Conservation (phyloP, 2,113 vertebrate species). For the Panthera uncia region DNA sequence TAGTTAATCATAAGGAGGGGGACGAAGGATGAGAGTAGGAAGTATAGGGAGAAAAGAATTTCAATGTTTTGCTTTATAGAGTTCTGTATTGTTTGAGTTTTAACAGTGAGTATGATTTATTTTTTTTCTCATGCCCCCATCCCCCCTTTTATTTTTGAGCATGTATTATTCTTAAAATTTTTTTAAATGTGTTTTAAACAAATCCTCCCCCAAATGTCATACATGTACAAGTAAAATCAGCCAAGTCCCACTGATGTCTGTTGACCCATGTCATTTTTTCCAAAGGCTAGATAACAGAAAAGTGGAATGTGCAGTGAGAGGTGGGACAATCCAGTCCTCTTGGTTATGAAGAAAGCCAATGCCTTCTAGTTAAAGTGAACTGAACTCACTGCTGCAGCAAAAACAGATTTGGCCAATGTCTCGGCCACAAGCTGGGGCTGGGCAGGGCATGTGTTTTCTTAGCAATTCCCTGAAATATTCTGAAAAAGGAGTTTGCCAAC, state of each 20-base stretch:
- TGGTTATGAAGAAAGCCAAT: not conserved
- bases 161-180: not conserved
- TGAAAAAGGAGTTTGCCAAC: constrained; percentile 17
- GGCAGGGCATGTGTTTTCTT: not conserved
- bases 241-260: not conserved
- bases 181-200: not conserved
- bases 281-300: not conserved
- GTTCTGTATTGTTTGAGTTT: not conserved
- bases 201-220: not conserved
- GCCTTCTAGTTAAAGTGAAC: not conserved
- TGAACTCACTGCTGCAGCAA: not conserved
- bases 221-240: not conserved
- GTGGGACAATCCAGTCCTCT: not conserved
- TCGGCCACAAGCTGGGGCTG: not conserved
- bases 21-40: not conserved
- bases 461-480: constrained; percentile 11
- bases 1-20: not conserved
- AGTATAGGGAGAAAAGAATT: not conserved
- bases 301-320: not conserved
- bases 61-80: not conserved
- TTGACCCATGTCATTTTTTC: not conserved
- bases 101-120: not conserved
- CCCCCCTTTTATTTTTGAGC: not conserved
- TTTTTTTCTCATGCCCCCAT: not conserved
- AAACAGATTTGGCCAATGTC: not conserved